These are phyloP conservation scores for Erebia ligea DNA, from an alignment of 2,888 invertebrate genomes.

Conservation along the genomic window DNA sequence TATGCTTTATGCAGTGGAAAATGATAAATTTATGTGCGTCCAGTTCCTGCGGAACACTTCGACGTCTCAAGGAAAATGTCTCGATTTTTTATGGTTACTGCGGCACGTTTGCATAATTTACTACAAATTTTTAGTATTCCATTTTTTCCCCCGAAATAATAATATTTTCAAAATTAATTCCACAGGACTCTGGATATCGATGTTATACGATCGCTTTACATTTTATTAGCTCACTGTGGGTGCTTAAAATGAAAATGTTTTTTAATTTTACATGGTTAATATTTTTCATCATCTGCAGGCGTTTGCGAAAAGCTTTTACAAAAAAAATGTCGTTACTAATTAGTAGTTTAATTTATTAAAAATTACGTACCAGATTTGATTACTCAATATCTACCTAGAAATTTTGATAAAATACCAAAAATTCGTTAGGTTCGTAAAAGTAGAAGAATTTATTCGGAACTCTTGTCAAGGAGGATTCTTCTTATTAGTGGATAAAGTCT, in stretches of 20 bases:
- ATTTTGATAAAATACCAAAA: too few relatives aligned
- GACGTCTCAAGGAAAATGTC: slow-evolving; percentile 58
- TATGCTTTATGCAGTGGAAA: slow-evolving; percentile 82
- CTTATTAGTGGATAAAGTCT: too few relatives aligned
- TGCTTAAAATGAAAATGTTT: neutral
- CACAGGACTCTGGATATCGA: slow-evolving; percentile 25
- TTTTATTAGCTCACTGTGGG: neutral
- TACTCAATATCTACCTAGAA: too few relatives aligned
- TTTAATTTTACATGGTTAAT: neutral
- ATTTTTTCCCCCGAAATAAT: slow-evolving; percentile 27
- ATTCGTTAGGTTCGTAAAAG: too few relatives aligned
- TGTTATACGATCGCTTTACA: slow-evolving; percentile 22
- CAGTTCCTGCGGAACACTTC: slow-evolving; percentile 72
- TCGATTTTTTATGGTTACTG: slow-evolving; percentile 75
- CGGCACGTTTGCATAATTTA: slow-evolving; percentile 74
- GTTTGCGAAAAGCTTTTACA: neutral
- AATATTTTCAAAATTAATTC: slow-evolving; percentile 41
- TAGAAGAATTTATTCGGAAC: too few relatives aligned
- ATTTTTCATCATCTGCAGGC: neutral
- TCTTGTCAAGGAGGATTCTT: too few relatives aligned
- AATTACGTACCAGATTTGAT: too few relatives aligned
- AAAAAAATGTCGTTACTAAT: neutral
- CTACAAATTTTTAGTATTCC: slow-evolving; percentile 46
- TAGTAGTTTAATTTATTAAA: too few relatives aligned
- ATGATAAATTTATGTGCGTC: slow-evolving; percentile 80